Base-by-base conservation (phyloP, 2,797 vertebrate genomes). In the Silurus aristotelis region DNA sequence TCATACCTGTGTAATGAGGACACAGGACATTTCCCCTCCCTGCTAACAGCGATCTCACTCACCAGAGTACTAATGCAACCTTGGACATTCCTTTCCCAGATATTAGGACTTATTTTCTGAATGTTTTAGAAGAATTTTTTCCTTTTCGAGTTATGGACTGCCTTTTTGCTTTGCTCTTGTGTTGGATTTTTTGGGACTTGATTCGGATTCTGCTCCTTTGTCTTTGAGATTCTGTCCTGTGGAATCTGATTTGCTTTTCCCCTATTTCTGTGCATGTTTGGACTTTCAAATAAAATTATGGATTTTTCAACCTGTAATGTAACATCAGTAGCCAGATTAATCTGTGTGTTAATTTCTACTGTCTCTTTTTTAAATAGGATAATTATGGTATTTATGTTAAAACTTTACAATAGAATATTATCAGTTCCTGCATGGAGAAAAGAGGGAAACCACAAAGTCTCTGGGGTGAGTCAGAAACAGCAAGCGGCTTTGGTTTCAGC, bases 281-380 rank as follows among this genome's bases (percentile, higher is more conserved):
- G 31, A 38, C 31, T 38, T 38, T 38, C 31, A 38, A 38, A 38
- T 38, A 38, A 38, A 38, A 38, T 38, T 38, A 38, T 38, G 31
- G 31, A 38, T 38, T 38, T 38, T 38, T 4, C 38, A 38, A 38
- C 38, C 38, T 38, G 17, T 55, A 22, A 77, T 27, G 52, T 58
- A 76, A 76, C 55, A 31, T 77, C 25, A 31, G 55, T 75, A 72
- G 43, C 7, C 25, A 43, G 56, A 76, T 31, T 76, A 58, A 77
- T 77, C 75, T 77, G 6, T 60, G 27, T 77, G 75, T 61, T 78
- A 78, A 78, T 78, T 78, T 55, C 56, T 22, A 38, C 75, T 58
- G 27, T 10, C 6, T 60, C 27, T 17, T 43, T 78, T 78, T 78
- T 78, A 20, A 78, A 78, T 22, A 31, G 27, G 19, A 61, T 78